Percentiles rank a stretch among this genome's conserved stretches.
phyloP scores from a whole-genome alignment of 2,888 invertebrate genomes.

The Tenthredo distinguenda region DNA sequence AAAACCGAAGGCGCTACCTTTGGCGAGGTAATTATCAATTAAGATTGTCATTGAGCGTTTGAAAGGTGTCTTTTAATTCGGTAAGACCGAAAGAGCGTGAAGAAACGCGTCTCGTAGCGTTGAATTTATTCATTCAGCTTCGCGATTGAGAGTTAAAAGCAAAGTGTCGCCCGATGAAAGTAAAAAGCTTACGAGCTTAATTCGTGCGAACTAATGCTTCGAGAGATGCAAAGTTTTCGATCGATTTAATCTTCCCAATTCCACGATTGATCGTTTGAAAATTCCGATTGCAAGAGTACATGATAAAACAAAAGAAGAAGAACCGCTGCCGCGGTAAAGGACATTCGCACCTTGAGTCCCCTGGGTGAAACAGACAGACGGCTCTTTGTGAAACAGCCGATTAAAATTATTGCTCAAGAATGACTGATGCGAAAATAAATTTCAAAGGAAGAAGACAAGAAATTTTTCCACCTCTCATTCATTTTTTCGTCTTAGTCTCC shows the following conservation, averaged over 20 bases:
- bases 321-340: neutral
- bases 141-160: slow-evolving; percentile 24
- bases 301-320: neutral
- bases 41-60: neutral
- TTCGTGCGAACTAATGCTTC: slow-evolving; percentile 24
- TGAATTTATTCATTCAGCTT: slow-evolving; percentile 45
- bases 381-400: neutral
- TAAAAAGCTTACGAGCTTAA: slow-evolving; percentile 41
- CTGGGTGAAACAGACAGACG: neutral
- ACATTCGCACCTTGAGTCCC: neutral
- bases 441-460: neutral
- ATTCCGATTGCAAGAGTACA: neutral
- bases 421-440: neutral
- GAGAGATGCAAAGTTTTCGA: slow-evolving; percentile 19
- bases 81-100: neutral
- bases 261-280: slow-evolving; percentile 19
- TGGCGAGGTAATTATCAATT: slow-evolving; percentile 25
- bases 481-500: neutral
- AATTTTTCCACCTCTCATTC: neutral
- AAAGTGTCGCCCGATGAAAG: slow-evolving; percentile 24
- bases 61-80: slow-evolving; percentile 16
- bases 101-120: neutral
- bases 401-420: neutral
- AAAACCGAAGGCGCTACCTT: neutral
- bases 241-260: slow-evolving; percentile 30